Evolutionary conservation across 1,140 invertebrate species (phyloP).

Genomic region (Camponotus pennsylvanicus): DNA sequence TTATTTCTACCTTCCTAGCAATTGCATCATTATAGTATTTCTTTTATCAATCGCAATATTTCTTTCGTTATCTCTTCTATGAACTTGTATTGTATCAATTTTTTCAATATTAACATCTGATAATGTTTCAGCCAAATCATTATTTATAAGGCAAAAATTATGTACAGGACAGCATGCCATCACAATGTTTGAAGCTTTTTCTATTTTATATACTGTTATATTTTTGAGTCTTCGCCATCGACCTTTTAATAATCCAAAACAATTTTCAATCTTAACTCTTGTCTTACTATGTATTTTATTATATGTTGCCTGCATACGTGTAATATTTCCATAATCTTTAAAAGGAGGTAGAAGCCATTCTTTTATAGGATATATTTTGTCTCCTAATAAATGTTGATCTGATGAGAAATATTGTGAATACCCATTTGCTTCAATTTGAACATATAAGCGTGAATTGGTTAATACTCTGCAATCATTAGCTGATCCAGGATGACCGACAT

Average conservation of each 20-base stretch:
- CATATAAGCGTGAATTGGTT: constrained; percentile 5
- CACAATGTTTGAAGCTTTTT: constrained; percentile 14
- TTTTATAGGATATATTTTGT: constrained; percentile 35
- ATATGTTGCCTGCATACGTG: background rate
- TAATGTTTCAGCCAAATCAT: background rate
- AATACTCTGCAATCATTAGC: constrained; percentile 21
- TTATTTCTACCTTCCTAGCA: too few species aligned
- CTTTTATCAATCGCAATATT: background rate
- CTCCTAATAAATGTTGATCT: constrained; percentile 23
- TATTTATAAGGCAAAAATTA: constrained; percentile 27
- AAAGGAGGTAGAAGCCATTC: constrained; percentile 12
- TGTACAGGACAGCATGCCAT: constrained; percentile 23
- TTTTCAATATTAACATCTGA: background rate
- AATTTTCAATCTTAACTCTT: constrained; percentile 26
- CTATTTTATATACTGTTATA: constrained; percentile 8
- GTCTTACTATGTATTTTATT: constrained; percentile 33
- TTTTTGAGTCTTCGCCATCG: constrained; percentile 13
- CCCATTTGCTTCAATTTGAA: constrained; percentile 7
- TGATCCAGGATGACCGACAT: constrained; percentile 7
- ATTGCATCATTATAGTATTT: constrained; percentile 1
- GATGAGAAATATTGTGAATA: background rate
- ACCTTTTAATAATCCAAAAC: constrained; percentile 8
- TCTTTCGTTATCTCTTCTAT: background rate
- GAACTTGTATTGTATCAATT: constrained; percentile 6
- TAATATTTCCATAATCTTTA: constrained; percentile 19